Conservation (phyloP, 2,113 vertebrate genomes). For the Aegotheles bennettii region DNA sequence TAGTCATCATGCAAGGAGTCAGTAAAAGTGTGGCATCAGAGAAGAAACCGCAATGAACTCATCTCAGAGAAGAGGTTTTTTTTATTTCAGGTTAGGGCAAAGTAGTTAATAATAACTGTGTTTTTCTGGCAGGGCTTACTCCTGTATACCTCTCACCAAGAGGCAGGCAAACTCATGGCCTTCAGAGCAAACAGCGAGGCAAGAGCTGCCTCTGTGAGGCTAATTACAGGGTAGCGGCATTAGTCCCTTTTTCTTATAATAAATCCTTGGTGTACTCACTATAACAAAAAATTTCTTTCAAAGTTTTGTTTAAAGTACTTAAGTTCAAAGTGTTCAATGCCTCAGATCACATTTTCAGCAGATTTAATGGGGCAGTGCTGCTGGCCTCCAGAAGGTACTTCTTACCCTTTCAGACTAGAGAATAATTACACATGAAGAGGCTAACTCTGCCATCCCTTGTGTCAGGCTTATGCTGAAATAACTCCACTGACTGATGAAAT, state of each 20-base stretch:
- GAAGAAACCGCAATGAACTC: neutral
- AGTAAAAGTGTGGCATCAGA: neutral
- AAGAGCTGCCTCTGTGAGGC: neutral
- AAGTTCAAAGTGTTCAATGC: neutral
- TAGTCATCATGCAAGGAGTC: rapidly evolving
- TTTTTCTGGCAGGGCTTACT: neutral
- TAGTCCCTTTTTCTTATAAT: neutral
- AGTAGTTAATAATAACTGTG: neutral
- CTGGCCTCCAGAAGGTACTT: neutral
- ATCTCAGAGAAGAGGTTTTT: neutral
- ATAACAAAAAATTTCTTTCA: neutral
- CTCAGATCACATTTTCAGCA: neutral
- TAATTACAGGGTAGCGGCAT: neutral
- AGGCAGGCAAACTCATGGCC: neutral
- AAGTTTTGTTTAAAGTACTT: neutral
- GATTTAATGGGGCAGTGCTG: neutral
- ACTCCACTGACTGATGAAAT: neutral
- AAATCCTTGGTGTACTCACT: neutral
- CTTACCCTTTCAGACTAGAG: neutral
- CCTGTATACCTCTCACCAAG: neutral
- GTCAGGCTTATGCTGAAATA: neutral
- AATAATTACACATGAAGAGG: neutral
- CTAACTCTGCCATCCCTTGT: neutral
- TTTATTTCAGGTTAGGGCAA: neutral
- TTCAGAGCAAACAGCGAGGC: rapidly evolving